These are phyloP conservation scores for Vanessa cardui DNA, from an alignment of 2,888 invertebrate genomes.

Conservation along the genomic window DNA sequence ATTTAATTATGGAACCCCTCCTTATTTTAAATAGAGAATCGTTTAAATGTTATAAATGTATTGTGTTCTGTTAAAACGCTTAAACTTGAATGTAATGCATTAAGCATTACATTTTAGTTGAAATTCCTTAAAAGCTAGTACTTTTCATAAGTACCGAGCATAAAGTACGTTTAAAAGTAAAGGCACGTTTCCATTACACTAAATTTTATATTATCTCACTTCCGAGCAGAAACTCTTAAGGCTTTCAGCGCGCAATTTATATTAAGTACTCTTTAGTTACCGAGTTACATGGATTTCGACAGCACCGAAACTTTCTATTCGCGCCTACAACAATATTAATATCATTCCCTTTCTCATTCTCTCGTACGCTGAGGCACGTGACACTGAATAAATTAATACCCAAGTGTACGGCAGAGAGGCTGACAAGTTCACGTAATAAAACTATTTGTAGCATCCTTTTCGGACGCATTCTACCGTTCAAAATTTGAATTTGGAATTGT, in stretches of 20 bases:
- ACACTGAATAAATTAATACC: slow-evolving; percentile 53
- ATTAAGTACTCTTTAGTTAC: slow-evolving; percentile 41
- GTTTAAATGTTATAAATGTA: neutral
- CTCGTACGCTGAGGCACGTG: slow-evolving; percentile 53
- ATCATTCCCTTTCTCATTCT: slow-evolving; percentile 49
- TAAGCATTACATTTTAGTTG: slow-evolving; percentile 1
- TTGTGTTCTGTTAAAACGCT: neutral
- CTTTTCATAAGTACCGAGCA: slow-evolving; percentile 24
- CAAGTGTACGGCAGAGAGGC: slow-evolving; percentile 7
- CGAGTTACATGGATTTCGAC: slow-evolving; percentile 41
- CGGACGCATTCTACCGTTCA: neutral
- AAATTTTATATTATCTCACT: slow-evolving; percentile 41
- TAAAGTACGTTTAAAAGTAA: slow-evolving; percentile 29
- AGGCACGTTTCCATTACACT: slow-evolving; percentile 35
- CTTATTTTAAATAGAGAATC: neutral
- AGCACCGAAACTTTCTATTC: slow-evolving; percentile 44
- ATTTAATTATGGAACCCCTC: too few relatives aligned
- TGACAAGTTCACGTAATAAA: neutral
- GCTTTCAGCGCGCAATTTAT: slow-evolving; percentile 40
- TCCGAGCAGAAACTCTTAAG: slow-evolving; percentile 33
- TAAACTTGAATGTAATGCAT: neutral
- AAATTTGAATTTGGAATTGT: too few relatives aligned
- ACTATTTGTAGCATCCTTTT: slow-evolving; percentile 1
- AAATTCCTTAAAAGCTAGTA: neutral
- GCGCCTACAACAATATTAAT: slow-evolving; percentile 43